These are phyloP conservation scores for Ptilodon capucinus DNA, from an alignment of 2,888 invertebrate species.

Conservation along the genomic window DNA sequence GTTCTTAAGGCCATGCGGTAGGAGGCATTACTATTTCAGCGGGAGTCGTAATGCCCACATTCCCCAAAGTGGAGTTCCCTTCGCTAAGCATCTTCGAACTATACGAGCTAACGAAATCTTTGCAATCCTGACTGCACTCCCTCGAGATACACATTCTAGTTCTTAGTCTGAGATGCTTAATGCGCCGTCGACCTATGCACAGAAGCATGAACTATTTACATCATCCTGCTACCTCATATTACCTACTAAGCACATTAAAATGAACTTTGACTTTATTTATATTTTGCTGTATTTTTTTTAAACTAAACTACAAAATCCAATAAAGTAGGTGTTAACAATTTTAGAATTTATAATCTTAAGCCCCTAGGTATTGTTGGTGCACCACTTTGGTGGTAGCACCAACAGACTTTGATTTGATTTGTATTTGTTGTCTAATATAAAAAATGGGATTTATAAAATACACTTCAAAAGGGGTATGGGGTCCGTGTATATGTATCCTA, in stretches of 20 bases:
- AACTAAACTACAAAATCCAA: too few relatives aligned
- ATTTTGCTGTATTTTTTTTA: background rate
- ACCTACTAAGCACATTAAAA: background rate
- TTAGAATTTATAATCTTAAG: too few relatives aligned
- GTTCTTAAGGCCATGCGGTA: background rate
- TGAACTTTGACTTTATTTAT: background rate
- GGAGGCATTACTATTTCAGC: slow-evolving; percentile 2
- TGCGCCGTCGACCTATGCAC: background rate
- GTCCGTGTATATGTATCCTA: too few relatives aligned
- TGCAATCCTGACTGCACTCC: slow-evolving; percentile 8
- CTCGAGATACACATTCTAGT: slow-evolving; percentile 9
- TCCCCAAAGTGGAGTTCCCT: slow-evolving; percentile 13
- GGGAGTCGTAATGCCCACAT: slow-evolving; percentile 10
- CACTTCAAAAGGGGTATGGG: too few relatives aligned
- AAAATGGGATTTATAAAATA: too few relatives aligned
- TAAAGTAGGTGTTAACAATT: too few relatives aligned
- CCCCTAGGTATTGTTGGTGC: too few relatives aligned
- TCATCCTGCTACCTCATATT: too few relatives aligned
- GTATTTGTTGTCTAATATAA: too few relatives aligned
- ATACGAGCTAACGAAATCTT: slow-evolving; percentile 10
- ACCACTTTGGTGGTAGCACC: too few relatives aligned
- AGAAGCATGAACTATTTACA: background rate
- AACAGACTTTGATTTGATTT: too few relatives aligned
- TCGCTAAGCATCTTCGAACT: slow-evolving; percentile 14
- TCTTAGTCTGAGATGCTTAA: background rate